A percentile compares a stretch with the other conserved stretches of the same genome.
Evolutionary conservation across 1,140 invertebrate species (phyloP).

Genomic region (Ceratitis capitata): DNA sequence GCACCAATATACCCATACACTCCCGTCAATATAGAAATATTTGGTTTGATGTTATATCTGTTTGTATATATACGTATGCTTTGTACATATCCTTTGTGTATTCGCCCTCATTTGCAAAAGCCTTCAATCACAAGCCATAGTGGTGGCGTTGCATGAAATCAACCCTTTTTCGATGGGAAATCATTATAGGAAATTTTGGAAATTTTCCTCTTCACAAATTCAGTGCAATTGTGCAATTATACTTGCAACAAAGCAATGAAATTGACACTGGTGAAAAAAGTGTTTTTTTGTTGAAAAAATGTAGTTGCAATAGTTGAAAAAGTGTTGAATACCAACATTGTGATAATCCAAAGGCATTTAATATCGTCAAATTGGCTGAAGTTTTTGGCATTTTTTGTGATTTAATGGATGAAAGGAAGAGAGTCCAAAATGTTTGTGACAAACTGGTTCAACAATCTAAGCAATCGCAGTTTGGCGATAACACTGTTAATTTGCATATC

Average conservation of each 20-base stretch:
- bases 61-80: background rate
- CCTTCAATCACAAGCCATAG: background rate
- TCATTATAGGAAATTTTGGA: slow-evolving; percentile 26
- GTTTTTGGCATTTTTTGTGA: background rate
- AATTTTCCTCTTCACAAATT: slow-evolving; percentile 20
- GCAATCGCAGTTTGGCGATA: slow-evolving; percentile 63
- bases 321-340: background rate
- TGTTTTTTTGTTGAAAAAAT: background rate
- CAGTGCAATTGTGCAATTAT: slow-evolving; percentile 33
- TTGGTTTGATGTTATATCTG: background rate
- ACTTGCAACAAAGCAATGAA: background rate
- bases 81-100: background rate
- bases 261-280: background rate
- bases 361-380: slow-evolving; percentile 8
- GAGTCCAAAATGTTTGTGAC: slow-evolving; percentile 41
- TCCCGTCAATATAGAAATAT: background rate
- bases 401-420: background rate
- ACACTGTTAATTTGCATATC: slow-evolving; percentile 62
- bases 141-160: background rate
- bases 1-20: background rate
- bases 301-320: background rate
- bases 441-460: slow-evolving; percentile 62
- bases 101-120: background rate
- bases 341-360: background rate
- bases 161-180: slow-evolving; percentile 27